These are phyloP conservation scores for Toxotes lorentzi DNA, from an alignment of 2,797 vertebrate species.

Conservation along the genomic window DNA sequence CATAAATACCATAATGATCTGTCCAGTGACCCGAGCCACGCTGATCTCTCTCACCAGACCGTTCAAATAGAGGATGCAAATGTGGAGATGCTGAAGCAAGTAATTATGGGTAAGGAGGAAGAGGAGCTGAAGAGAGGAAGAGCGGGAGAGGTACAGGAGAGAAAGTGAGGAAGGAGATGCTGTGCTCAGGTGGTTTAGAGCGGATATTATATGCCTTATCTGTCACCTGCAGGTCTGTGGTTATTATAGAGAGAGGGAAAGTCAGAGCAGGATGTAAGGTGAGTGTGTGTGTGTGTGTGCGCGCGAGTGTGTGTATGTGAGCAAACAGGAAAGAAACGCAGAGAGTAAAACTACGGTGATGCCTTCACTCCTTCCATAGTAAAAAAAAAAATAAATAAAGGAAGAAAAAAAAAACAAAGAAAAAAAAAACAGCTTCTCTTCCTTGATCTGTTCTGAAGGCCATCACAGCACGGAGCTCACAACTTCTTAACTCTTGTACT, in stretches of 20 bases:
- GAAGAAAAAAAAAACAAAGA: background rate
- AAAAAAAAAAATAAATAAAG: slow-evolving; percentile 39
- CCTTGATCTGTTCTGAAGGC: slow-evolving; percentile 48
- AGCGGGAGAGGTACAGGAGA: slow-evolving; percentile 22
- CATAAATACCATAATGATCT: slow-evolving; percentile 10
- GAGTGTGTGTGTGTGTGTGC: slow-evolving; percentile 22
- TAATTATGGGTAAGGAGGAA: slow-evolving; percentile 49
- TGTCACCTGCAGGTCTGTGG: slow-evolving; percentile 84
- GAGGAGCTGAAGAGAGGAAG: slow-evolving; percentile 36
- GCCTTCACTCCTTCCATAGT: slow-evolving; percentile 34
- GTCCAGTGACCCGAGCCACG: slow-evolving; percentile 13
- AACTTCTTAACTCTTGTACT: slow-evolving; percentile 18
- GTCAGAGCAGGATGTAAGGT: slow-evolving; percentile 67
- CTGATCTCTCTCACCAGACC: slow-evolving; percentile 38
- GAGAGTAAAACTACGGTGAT: slow-evolving; percentile 32
- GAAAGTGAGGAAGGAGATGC: slow-evolving; percentile 60
- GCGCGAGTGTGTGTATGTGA: slow-evolving; percentile 9
- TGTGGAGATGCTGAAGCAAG: slow-evolving; percentile 40
- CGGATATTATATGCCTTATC: slow-evolving; percentile 84
- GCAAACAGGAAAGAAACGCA: slow-evolving; percentile 30
- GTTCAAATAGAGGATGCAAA: slow-evolving; percentile 46
- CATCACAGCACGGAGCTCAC: slow-evolving; percentile 29
- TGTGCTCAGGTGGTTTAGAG: slow-evolving; percentile 73
- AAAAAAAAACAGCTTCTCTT: slow-evolving; percentile 18
- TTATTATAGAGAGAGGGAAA: slow-evolving; percentile 78